Percentiles rank a stretch among this genome's conserved stretches.
Conservation (phyloP, 2,113 vertebrate genomes). For the Caloenas nicobarica region DNA sequence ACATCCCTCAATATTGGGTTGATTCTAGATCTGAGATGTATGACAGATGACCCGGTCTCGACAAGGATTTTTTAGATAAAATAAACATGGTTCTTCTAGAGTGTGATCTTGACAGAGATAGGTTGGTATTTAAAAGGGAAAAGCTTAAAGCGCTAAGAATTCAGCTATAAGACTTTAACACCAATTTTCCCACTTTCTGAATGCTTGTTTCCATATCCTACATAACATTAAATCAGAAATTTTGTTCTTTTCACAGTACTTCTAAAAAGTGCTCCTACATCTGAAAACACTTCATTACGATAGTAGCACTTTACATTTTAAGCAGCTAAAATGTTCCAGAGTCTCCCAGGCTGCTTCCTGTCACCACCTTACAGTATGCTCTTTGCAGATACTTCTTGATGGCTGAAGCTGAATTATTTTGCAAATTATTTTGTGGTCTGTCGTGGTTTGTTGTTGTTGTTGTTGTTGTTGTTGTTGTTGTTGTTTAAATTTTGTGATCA, state of each 20-base stretch:
- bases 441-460: background rate
- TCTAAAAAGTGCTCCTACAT: background rate
- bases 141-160: background rate
- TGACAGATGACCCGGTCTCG: background rate
- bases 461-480: too few relatives aligned
- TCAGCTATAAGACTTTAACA: background rate
- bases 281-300: background rate
- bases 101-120: background rate
- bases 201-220: background rate
- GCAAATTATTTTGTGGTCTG: background rate
- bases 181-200: background rate
- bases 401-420: background rate
- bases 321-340: conserved; percentile 5
- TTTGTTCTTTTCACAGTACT: background rate
- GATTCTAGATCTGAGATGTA: background rate
- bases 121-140: background rate
- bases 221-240: background rate
- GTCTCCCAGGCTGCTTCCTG: background rate
- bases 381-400: background rate
- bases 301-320: background rate
- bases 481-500: background rate
- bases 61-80: background rate
- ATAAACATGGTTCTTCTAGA: background rate
- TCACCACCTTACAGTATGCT: background rate
- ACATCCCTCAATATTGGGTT: background rate